Percentiles rank a stretch among this genome's conserved stretches.
These are phyloP conservation scores for Trichogramma evanescens DNA, from an alignment of 2,888 invertebrate species.

Conservation along the genomic window DNA sequence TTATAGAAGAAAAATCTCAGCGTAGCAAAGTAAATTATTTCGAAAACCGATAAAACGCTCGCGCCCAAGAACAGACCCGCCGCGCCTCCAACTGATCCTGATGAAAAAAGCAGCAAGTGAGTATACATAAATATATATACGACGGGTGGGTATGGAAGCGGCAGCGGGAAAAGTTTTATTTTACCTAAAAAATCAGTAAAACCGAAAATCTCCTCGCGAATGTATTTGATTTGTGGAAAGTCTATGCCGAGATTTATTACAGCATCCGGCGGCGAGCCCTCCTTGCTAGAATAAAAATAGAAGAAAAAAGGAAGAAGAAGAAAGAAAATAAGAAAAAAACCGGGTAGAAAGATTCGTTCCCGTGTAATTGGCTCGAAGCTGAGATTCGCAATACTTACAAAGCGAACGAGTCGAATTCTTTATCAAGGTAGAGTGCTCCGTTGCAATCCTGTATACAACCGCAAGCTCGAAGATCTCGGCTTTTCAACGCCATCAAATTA, in stretches of 20 bases:
- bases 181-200: slow-evolving; percentile 7
- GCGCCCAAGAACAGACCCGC: slow-evolving; percentile 72
- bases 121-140: background rate
- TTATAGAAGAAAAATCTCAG: slow-evolving; percentile 58
- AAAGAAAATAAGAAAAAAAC: background rate
- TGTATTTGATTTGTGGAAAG: slow-evolving; percentile 9
- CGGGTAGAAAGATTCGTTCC: background rate
- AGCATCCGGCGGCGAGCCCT: slow-evolving; percentile 2
- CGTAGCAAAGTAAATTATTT: slow-evolving; percentile 66
- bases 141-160: too few species aligned
- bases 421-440: slow-evolving; percentile 7
- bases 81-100: slow-evolving; percentile 62
- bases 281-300: slow-evolving; percentile 1
- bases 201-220: slow-evolving; percentile 8
- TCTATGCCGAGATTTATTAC: slow-evolving; percentile 10
- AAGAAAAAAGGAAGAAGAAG: background rate
- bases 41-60: slow-evolving; percentile 69
- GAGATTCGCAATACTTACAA: slow-evolving; percentile 2
- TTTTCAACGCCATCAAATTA: background rate
- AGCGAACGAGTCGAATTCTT: slow-evolving; percentile 2
- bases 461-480: background rate
- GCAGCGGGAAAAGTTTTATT: background rate
- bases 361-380: background rate
- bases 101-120: background rate
- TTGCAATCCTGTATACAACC: slow-evolving; percentile 6